Conservation (phyloP, 2,888 invertebrate species). For the Cyclophora albipunctata region DNA sequence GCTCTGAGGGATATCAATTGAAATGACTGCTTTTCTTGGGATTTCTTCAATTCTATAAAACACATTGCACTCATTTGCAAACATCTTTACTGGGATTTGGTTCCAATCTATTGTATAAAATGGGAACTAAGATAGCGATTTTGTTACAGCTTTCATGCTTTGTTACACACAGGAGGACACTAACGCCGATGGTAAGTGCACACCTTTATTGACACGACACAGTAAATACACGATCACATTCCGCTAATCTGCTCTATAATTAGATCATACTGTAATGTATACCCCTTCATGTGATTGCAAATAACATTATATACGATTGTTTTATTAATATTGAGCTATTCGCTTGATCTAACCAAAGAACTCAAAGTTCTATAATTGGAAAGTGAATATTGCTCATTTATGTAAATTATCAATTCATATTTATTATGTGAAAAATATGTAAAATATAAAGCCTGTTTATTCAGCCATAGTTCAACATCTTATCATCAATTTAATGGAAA, state of each 20-base stretch:
- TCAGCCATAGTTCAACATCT: too few species aligned
- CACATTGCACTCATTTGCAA: too few species aligned
- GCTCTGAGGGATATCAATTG: too few species aligned
- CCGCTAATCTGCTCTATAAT: constrained; percentile 39
- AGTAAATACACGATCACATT: constrained; percentile 39
- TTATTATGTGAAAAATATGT: too few species aligned
- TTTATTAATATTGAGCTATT: constrained; percentile 45
- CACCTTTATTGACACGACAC: constrained; percentile 20
- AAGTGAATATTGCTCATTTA: constrained; percentile 27
- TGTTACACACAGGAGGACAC: constrained; percentile 95
- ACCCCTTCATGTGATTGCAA: constrained; percentile 30
- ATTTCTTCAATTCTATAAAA: too few species aligned
- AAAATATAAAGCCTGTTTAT: too few species aligned
- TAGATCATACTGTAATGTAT: constrained; percentile 23
- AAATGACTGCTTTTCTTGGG: too few species aligned
- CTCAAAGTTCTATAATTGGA: constrained; percentile 24
- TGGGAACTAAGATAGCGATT: constrained; percentile 46
- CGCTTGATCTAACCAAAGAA: constrained; percentile 57
- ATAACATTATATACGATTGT: constrained; percentile 45
- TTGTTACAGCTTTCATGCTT: constrained; percentile 94
- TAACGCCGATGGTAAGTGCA: constrained; percentile 89
- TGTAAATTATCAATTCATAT: too few species aligned
- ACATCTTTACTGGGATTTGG: too few species aligned
- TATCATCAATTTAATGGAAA: too few species aligned
- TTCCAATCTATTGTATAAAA: too few species aligned